These are phyloP conservation scores for Hydrotaea cyrtoneurina DNA, from an alignment of 2,888 invertebrate genomes.

Conservation along the genomic window DNA sequence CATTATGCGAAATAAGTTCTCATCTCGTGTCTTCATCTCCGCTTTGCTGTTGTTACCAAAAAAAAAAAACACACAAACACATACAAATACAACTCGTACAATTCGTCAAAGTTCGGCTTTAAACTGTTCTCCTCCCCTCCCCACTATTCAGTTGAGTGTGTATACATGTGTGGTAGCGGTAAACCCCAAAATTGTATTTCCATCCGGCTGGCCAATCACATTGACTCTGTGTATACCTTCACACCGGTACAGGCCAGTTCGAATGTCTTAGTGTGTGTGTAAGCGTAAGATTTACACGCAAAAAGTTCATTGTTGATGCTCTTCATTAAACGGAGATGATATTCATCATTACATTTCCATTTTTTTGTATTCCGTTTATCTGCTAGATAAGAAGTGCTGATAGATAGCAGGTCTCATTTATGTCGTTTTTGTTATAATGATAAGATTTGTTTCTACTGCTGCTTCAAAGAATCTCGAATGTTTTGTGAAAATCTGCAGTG, in stretches of 20 bases:
- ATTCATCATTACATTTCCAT: neutral
- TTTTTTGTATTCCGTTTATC: neutral
- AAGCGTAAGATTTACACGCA: constrained; percentile 2
- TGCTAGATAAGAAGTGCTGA: neutral
- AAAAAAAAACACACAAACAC: neutral
- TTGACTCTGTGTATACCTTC: neutral
- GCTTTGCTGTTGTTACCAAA: neutral
- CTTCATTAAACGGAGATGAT: neutral
- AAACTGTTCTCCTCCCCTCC: neutral
- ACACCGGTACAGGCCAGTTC: neutral
- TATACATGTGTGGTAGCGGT: constrained; percentile 8
- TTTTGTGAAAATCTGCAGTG: constrained; percentile 2
- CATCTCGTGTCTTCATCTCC: constrained; percentile 3
- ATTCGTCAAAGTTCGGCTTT: constrained; percentile 66
- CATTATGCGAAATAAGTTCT: neutral
- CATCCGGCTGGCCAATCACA: neutral
- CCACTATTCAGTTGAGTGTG: neutral
- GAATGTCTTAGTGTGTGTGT: neutral
- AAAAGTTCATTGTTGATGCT: neutral
- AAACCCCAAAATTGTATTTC: neutral
- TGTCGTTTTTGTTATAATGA: neutral
- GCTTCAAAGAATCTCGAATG: neutral
- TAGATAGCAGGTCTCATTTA: neutral
- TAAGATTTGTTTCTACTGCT: neutral
- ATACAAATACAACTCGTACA: too few species aligned